Evolutionary conservation across 2,888 invertebrate species (phyloP).

Genomic region (Pristionchus exspectatus): DNA sequence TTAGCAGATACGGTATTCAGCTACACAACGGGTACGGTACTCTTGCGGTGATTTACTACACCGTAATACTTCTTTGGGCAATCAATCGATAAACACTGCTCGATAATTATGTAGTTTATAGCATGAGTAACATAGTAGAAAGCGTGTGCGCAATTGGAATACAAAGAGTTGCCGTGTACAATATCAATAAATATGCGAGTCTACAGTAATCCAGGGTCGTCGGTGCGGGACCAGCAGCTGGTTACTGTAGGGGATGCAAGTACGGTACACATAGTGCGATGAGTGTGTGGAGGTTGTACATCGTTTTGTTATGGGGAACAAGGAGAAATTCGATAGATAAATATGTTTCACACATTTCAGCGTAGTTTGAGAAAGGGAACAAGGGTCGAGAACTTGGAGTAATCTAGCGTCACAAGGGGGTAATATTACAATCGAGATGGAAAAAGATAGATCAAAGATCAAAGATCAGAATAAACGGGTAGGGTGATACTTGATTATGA

Average conservation of each 20-base stretch:
- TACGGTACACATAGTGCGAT: constrained; percentile 27
- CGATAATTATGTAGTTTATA: constrained; percentile 34
- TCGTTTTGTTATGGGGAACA: background rate
- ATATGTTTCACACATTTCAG: constrained; percentile 37
- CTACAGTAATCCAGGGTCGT: background rate
- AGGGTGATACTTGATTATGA: background rate
- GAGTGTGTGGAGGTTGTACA: background rate
- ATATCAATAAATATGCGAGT: background rate
- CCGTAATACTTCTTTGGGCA: background rate
- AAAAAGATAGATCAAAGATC: constrained; percentile 4
- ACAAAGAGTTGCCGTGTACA: background rate
- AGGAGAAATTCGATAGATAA: background rate
- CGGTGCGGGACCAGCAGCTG: background rate
- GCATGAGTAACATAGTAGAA: constrained; percentile 23
- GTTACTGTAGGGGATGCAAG: background rate
- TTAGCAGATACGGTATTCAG: too few relatives aligned
- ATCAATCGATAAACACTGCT: background rate
- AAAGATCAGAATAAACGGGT: background rate
- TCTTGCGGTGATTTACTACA: background rate
- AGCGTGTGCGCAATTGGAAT: background rate
- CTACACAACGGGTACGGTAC: background rate
- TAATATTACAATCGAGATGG: background rate
- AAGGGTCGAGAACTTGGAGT: background rate
- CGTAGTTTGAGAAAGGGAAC: background rate
- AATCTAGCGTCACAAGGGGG: background rate